These are phyloP conservation scores for Sebastes kiyomatsui DNA, from an alignment of 2,797 vertebrate species.

Conservation along the genomic window DNA sequence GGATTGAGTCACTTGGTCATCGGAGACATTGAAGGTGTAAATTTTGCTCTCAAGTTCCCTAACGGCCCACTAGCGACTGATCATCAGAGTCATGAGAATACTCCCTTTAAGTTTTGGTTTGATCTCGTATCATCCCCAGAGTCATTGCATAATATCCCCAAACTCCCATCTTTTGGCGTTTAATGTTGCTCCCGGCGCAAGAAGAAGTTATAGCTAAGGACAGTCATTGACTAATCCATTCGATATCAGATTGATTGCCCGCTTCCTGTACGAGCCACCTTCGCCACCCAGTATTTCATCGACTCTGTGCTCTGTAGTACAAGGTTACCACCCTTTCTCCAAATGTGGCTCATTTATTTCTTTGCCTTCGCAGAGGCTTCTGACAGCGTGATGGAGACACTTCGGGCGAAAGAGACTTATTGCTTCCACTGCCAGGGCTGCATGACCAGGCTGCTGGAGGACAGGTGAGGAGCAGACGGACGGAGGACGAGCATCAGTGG, in stretches of 20 bases:
- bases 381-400: slow-evolving; percentile 77
- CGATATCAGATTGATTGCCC: slow-evolving; percentile 50
- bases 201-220: slow-evolving; percentile 38
- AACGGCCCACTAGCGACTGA: slow-evolving; percentile 6
- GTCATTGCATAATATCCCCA: slow-evolving; percentile 24
- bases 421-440: slow-evolving; percentile 92
- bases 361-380: slow-evolving; percentile 77
- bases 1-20: slow-evolving; percentile 52
- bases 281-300: slow-evolving; percentile 36
- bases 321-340: slow-evolving; percentile 43
- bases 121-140: slow-evolving; percentile 4
- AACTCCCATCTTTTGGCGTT: slow-evolving; percentile 17
- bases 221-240: slow-evolving; percentile 53
- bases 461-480: slow-evolving; percentile 84
- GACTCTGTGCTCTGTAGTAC: slow-evolving; percentile 40
- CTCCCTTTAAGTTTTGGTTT: slow-evolving; percentile 21
- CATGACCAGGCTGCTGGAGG: slow-evolving; percentile 82
- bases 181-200: neutral
- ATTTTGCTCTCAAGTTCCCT: slow-evolving; percentile 21
- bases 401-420: slow-evolving; percentile 81
- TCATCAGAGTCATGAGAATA: slow-evolving; percentile 15
- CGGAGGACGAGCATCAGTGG: neutral
- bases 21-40: slow-evolving; percentile 47
- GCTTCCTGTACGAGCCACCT: slow-evolving; percentile 13
- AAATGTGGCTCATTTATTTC: slow-evolving; percentile 58